Percentiles rank a stretch among this genome's conserved stretches.
Evolutionary conservation across 1,140 invertebrate species (phyloP).

Genomic region (Drosophila mauritiana): DNA sequence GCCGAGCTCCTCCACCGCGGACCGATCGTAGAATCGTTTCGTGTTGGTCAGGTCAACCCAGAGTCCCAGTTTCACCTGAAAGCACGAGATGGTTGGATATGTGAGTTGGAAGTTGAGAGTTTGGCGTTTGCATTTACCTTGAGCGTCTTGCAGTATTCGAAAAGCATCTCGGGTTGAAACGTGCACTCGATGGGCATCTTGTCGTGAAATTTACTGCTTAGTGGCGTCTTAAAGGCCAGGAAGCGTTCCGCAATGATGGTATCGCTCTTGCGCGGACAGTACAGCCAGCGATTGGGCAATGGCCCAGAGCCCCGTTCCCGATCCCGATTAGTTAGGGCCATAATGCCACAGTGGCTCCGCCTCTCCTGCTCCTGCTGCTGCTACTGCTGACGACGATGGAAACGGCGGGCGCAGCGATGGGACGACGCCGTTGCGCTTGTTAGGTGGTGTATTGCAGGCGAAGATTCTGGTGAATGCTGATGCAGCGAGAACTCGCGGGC

Average conservation of each 20-base stretch:
- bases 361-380: background rate
- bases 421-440: background rate
- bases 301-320: conserved; percentile 86
- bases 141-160: conserved; percentile 89
- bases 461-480: background rate
- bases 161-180: conserved; percentile 94
- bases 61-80: conserved; percentile 93
- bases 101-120: too few relatives aligned
- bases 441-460: background rate
- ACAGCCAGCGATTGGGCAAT: conserved; percentile 95
- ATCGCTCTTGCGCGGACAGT: conserved; percentile 94
- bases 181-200: conserved; percentile 92
- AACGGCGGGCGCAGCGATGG: conserved; percentile 5
- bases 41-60: conserved; percentile 99
- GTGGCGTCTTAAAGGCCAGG: conserved; percentile 96
- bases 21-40: conserved; percentile 94
- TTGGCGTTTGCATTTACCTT: conserved; percentile 86
- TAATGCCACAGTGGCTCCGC: conserved; percentile 12
- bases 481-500: conserved; percentile 1
- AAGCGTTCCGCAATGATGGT: conserved; percentile 91
- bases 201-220: conserved; percentile 91
- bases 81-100: background rate
- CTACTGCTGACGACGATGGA: conserved; percentile 1
- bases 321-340: conserved; percentile 61
- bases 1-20: conserved; percentile 89